A percentile compares a stretch with the other conserved stretches of the same genome.
phyloP scores from a whole-genome alignment of 2,888 invertebrate genomes.

The Pecten maximus region DNA sequence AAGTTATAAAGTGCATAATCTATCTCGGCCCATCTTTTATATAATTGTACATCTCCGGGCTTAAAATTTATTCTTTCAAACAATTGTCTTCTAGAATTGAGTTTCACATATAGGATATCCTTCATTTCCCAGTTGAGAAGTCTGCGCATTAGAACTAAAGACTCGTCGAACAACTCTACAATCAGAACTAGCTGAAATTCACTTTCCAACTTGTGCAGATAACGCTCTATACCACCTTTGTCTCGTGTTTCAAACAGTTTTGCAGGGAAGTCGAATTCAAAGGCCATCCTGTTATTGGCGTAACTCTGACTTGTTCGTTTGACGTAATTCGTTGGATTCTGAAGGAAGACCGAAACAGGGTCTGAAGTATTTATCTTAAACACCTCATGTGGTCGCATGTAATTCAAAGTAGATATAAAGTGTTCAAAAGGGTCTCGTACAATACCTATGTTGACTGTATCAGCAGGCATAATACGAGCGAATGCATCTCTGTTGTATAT shows the following conservation, averaged over 20 bases:
- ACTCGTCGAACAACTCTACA: slow-evolving; percentile 59
- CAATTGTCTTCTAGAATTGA: no score
- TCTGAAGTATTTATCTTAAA: background rate
- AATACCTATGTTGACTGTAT: slow-evolving; percentile 58
- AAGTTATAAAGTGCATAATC: slow-evolving; percentile 58
- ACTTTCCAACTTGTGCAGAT: slow-evolving; percentile 53
- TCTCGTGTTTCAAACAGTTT: slow-evolving; percentile 48
- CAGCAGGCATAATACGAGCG: slow-evolving; percentile 50
- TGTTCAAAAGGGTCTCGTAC: slow-evolving; percentile 57
- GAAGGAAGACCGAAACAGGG: no score
- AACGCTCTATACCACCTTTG: slow-evolving; percentile 41
- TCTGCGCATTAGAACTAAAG: slow-evolving; percentile 54
- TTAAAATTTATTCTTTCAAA: no score
- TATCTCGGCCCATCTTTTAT: slow-evolving; percentile 56
- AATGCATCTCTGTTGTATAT: no score
- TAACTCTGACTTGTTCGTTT: slow-evolving; percentile 48
- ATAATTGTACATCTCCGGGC: slow-evolving; percentile 40
- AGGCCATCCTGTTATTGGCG: slow-evolving; percentile 58
- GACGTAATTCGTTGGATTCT: slow-evolving; percentile 54
- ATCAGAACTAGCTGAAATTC: slow-evolving; percentile 59
- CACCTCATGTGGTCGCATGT: slow-evolving; percentile 33
- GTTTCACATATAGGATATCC: slow-evolving; percentile 55
- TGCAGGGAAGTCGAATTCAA: slow-evolving; percentile 57
- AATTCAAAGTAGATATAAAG: slow-evolving; percentile 58
- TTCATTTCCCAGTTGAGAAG: slow-evolving; percentile 57